Base-by-base conservation (phyloP, 2,797 vertebrate species). In the Ctenopoma multispine region DNA sequence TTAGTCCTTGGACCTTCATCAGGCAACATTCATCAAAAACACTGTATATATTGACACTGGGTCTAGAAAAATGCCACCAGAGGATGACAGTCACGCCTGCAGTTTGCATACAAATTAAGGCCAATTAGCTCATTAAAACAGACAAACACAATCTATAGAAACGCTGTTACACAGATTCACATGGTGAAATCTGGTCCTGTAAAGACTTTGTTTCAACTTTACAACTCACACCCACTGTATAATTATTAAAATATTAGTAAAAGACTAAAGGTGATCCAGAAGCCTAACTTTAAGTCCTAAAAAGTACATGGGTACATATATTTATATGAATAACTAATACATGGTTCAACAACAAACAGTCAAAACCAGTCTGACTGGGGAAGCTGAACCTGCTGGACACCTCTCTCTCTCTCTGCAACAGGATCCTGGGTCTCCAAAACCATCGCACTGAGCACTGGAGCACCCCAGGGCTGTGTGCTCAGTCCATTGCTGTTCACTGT, bases 91-190 rank as follows among this genome's bases (percentile, higher is more conserved):
- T 43, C 38, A 23, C 24, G 17, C 23, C 44, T 17, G 18, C 54
- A 11, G n/a, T 29, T 4, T 20, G 31, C 31, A 57, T 66, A 66
- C 50, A 36, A 44, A 66, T 58, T 8, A 58, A 68, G 46, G 65
- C 58, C 44, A 68, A 58, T 49, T 31, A 41, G 65, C 65, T 68
- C 64, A 67, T 67, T 40, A 57, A 47, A 40, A 49, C 12, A 29
- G 3, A 44, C 44, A 50, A 63, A 27, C 12, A 51, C 4, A 40
- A 48, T 2, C 2, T 3, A 31, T 2, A 21, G 41, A 55, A 14
- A 21, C 40, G 5, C 4, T 5, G 47, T 21, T 40, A 50, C 17
- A 40, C 20, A 27, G 48, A 51, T 5, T 29, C 17, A 62, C 13
- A n/a, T 34, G 14, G 34, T 13, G 38, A 38, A 36, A 15, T 15